Evolutionary conservation across 2,797 vertebrate species (phyloP).

Genomic region (Anguilla pacifica): DNA sequence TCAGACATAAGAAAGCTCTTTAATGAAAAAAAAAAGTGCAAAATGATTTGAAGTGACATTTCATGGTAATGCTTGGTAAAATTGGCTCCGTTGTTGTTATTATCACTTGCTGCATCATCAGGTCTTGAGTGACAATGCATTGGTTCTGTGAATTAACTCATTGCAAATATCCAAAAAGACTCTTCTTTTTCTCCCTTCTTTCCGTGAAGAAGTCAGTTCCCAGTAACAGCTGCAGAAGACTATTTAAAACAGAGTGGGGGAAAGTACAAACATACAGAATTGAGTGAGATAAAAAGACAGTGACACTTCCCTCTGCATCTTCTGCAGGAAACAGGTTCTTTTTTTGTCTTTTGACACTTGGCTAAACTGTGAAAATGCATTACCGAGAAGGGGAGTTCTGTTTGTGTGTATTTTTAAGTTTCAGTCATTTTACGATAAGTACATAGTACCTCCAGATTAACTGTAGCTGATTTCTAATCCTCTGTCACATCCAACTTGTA

Average conservation of each 20-base stretch:
- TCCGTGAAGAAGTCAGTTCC: neutral
- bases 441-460: neutral
- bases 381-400: neutral
- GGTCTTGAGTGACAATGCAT: neutral
- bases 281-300: conserved; percentile 2
- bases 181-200: neutral
- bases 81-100: neutral
- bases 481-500: neutral
- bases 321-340: neutral
- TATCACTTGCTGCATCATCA: neutral
- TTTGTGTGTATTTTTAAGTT: neutral
- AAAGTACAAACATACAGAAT: neutral
- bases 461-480: neutral
- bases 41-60: too few species aligned
- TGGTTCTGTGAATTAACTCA: neutral
- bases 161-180: neutral
- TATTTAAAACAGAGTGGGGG: neutral
- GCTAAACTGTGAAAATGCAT: conserved; percentile 2
- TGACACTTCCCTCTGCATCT: neutral
- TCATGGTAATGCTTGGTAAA: neutral
- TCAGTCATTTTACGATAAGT: conserved; percentile 30
- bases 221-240: neutral
- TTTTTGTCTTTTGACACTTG: neutral
- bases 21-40: too few species aligned
- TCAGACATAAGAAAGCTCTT: too few species aligned